Evolutionary conservation across 2,797 vertebrate species (phyloP).

Genomic region (Molossus alvarezi): DNA sequence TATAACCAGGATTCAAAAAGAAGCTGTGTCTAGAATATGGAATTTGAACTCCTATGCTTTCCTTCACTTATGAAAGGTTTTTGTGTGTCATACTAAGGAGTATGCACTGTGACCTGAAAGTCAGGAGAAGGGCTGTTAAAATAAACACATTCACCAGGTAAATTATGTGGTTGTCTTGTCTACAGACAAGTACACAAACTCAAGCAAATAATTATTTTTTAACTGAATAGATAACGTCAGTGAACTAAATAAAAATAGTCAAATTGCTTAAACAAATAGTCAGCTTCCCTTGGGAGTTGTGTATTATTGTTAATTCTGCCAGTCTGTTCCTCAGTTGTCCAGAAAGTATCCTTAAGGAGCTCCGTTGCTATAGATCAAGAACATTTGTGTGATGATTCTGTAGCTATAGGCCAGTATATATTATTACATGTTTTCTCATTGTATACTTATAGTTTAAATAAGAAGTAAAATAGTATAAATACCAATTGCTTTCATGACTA

Average conservation of each 20-base stretch:
- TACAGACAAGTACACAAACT: neutral
- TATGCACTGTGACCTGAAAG: neutral
- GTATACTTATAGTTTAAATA: slow-evolving; percentile 71
- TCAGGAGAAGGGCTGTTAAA: neutral
- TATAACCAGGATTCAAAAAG: neutral
- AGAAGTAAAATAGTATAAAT: slow-evolving; percentile 66
- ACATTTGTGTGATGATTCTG: slow-evolving; percentile 11
- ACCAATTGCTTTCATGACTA: slow-evolving; percentile 67
- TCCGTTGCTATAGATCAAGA: slow-evolving; percentile 42
- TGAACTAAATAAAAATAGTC: slow-evolving; percentile 41
- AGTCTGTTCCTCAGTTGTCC: neutral
- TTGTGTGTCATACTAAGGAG: neutral
- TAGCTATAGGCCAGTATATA: slow-evolving; percentile 66
- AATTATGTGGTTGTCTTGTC: neutral
- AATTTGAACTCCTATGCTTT: neutral
- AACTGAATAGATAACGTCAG: slow-evolving; percentile 1
- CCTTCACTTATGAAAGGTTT: neutral
- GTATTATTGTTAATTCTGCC: neutral
- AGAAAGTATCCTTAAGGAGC: slow-evolving; percentile 60
- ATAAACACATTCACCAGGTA: neutral
- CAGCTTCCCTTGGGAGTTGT: neutral
- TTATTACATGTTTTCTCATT: slow-evolving; percentile 72
- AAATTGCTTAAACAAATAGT: slow-evolving; percentile 27
- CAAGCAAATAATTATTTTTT: neutral
- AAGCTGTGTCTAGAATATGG: neutral